A percentile compares a stretch with the other conserved stretches of the same genome.
Conservation (phyloP, 2,888 invertebrate genomes). For the Andrena marginata region DNA sequence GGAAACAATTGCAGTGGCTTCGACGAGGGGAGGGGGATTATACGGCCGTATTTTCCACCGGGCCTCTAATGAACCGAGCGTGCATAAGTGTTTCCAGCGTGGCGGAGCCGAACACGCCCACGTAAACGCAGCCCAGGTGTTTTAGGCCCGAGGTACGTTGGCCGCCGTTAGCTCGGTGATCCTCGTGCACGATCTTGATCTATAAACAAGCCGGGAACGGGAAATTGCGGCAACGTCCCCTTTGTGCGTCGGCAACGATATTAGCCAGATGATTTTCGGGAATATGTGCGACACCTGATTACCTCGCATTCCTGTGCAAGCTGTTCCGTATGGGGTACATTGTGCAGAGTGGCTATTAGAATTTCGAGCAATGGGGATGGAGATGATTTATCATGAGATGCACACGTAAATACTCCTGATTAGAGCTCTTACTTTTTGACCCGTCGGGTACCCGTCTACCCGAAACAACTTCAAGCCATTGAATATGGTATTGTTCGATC, state of each 20-base stretch:
- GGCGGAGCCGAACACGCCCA: slow-evolving; percentile 51
- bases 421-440: too few species aligned
- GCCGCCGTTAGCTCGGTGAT: slow-evolving; percentile 34
- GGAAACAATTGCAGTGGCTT: slow-evolving; percentile 69
- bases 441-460: too few species aligned
- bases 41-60: slow-evolving; percentile 52
- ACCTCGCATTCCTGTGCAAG: not conserved
- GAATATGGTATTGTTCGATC: too few species aligned
- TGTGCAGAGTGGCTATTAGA: too few species aligned
- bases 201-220: slow-evolving; percentile 32
- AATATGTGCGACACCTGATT: slow-evolving; percentile 7
- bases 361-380: too few species aligned
- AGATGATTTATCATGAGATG: too few species aligned
- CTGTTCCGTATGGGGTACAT: too few species aligned
- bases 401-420: too few species aligned
- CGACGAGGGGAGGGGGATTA: slow-evolving; percentile 44
- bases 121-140: slow-evolving; percentile 58
- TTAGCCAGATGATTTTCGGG: not conserved
- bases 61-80: slow-evolving; percentile 69
- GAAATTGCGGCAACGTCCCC: not conserved
- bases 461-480: too few species aligned
- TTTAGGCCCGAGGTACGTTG: slow-evolving; percentile 48
- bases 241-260: slow-evolving; percentile 15
- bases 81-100: slow-evolving; percentile 66
- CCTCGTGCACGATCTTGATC: slow-evolving; percentile 43